Conservation (phyloP, 2,888 invertebrate genomes). For the Zelleria hepariella region DNA sequence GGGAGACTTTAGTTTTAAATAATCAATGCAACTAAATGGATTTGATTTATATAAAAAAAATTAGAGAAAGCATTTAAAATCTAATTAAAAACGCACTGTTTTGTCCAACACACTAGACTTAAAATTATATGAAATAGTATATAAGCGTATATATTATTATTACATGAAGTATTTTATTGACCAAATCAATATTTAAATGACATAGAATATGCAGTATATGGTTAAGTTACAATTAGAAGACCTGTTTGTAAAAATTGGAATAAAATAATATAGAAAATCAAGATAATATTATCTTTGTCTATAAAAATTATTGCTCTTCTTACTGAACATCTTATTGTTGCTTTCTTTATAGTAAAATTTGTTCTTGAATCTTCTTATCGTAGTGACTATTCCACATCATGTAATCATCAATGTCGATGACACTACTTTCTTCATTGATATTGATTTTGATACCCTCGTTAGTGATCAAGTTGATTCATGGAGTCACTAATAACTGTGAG, state of each 20-base stretch:
- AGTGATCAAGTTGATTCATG: no score
- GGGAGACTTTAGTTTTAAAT: slow-evolving; percentile 11
- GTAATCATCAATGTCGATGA: no score
- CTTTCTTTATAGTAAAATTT: no score
- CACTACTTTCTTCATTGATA: no score
- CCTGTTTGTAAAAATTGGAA: slow-evolving; percentile 27
- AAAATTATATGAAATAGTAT: slow-evolving; percentile 3
- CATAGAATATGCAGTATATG: slow-evolving; percentile 24
- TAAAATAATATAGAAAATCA: background rate
- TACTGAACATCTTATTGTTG: no score
- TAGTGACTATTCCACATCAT: no score
- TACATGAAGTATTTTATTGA: slow-evolving; percentile 24
- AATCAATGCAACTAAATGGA: slow-evolving; percentile 8
- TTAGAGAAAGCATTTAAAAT: slow-evolving; percentile 35
- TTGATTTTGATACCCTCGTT: no score
- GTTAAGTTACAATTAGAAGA: slow-evolving; percentile 23
- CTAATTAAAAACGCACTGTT: slow-evolving; percentile 40
- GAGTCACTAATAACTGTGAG: no score
- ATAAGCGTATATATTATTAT: background rate
- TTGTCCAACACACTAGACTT: slow-evolving; percentile 39
- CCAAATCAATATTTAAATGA: slow-evolving; percentile 30
- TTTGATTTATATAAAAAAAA: background rate
- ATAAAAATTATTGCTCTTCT: background rate
- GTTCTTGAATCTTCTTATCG: no score
- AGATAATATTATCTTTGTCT: background rate